Conservation (phyloP, 2,113 vertebrate genomes). For the Grallaria varia region DNA sequence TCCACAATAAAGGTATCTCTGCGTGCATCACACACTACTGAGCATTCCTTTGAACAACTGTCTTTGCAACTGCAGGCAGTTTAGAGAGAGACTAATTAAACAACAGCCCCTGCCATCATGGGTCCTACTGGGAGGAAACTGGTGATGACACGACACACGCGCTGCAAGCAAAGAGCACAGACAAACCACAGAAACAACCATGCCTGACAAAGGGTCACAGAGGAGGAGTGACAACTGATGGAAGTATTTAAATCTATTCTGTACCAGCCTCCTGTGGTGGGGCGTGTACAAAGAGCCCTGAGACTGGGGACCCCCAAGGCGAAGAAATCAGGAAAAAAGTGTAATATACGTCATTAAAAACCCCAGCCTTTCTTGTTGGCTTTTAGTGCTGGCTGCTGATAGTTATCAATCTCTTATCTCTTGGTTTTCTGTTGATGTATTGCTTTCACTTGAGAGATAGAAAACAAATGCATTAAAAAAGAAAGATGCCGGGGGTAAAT, state of each 20-base stretch:
- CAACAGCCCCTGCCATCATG: not conserved
- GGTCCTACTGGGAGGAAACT: not conserved
- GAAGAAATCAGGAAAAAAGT: not conserved
- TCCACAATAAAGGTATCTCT: not conserved
- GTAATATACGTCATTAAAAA: not conserved
- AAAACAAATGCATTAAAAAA: not conserved
- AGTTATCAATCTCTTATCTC: not conserved
- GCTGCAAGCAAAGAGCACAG: not conserved
- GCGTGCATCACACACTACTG: not conserved
- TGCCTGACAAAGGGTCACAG: not conserved
- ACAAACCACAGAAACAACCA: not conserved
- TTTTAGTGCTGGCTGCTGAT: not conserved
- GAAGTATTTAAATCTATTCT: not conserved
- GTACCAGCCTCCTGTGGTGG: not conserved
- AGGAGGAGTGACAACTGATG: not conserved
- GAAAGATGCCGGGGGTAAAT: not conserved
- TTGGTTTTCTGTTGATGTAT: not conserved
- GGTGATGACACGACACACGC: not conserved
- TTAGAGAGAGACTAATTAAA: slow-evolving; percentile 1
- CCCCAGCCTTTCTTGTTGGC: not conserved
- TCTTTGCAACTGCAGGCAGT: not conserved
- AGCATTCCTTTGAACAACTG: not conserved
- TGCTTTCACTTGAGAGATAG: not conserved
- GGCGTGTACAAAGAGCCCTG: not conserved
- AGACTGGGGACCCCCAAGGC: rapidly evolving